Evolutionary conservation across 2,797 vertebrate genomes (phyloP).

Genomic region (Sardinella longiceps): DNA sequence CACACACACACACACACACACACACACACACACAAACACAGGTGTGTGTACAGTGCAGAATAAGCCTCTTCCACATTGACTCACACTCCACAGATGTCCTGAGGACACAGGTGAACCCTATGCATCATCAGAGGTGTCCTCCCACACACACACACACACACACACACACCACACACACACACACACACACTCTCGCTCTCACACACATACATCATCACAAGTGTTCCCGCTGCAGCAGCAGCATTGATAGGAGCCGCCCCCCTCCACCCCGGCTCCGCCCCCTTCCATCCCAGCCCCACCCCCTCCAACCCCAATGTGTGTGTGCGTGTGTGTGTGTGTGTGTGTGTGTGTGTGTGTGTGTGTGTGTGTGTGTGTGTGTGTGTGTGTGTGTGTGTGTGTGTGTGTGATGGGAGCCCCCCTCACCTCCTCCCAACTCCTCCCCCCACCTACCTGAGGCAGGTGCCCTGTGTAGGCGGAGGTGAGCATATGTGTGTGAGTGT

Average conservation of each 20-base stretch:
- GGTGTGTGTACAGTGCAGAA: not conserved
- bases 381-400: too few relatives aligned
- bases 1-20: not conserved
- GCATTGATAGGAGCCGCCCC: not conserved
- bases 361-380: too few relatives aligned
- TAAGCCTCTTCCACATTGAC: not conserved
- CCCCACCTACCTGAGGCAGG: not conserved
- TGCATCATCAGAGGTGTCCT: slow-evolving; percentile 50
- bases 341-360: too few relatives aligned
- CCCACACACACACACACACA: slow-evolving; percentile 11
- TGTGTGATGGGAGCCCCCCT: too few relatives aligned
- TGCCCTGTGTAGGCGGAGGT: not conserved
- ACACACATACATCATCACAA: not conserved
- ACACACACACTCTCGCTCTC: not conserved
- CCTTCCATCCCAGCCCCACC: too few relatives aligned
- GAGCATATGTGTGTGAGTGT: too few relatives aligned
- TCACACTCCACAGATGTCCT: slow-evolving; percentile 28
- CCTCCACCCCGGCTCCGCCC: not conserved
- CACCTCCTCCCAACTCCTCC: not conserved
- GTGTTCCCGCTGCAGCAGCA: too few relatives aligned
- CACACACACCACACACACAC: slow-evolving; percentile 2
- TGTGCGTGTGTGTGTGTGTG: too few relatives aligned
- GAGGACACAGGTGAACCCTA: slow-evolving; percentile 46
- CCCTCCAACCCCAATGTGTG: too few relatives aligned
- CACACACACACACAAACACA: not conserved